Evolutionary conservation across 2,888 invertebrate species (phyloP).

Genomic region (Dryocosmus kuriphilus): DNA sequence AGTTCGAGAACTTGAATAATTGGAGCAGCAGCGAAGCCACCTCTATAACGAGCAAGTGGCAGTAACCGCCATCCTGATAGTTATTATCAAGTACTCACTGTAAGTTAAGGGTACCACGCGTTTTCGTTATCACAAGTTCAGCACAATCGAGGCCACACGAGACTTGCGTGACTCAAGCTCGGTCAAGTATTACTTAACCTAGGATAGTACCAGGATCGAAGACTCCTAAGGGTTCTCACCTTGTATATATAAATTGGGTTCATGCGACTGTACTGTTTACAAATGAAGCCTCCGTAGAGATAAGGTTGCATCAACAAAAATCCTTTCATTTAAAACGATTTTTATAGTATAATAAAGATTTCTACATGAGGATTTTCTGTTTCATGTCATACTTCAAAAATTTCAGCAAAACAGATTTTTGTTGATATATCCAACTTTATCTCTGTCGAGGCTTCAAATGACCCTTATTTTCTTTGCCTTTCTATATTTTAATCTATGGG

Average conservation of each 20-base stretch:
- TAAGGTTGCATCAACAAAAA: too few relatives aligned
- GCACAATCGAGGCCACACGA: constrained; percentile 61
- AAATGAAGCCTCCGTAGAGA: background rate
- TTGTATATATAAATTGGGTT: background rate
- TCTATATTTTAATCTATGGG: too few relatives aligned
- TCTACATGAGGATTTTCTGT: too few relatives aligned
- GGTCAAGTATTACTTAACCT: constrained; percentile 10
- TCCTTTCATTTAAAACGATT: too few relatives aligned
- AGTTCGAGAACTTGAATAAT: constrained; percentile 32
- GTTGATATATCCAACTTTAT: too few relatives aligned
- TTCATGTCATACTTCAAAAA: too few relatives aligned
- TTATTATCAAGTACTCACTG: constrained; percentile 16
- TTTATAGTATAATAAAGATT: too few relatives aligned
- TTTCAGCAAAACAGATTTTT: too few relatives aligned
- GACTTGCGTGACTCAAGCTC: constrained; percentile 59
- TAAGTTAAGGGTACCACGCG: background rate
- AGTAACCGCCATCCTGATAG: constrained; percentile 17
- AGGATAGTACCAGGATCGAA: constrained; percentile 17
- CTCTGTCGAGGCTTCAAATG: too few relatives aligned
- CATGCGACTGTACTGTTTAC: background rate
- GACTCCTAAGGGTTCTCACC: background rate
- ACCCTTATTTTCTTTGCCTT: too few relatives aligned
- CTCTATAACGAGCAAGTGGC: constrained; percentile 24
- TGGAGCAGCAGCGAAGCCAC: constrained; percentile 16
- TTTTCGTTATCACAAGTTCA: constrained; percentile 54